Evolutionary conservation across 2,888 invertebrate species (phyloP).

Genomic region (Eucera pruinosa): DNA sequence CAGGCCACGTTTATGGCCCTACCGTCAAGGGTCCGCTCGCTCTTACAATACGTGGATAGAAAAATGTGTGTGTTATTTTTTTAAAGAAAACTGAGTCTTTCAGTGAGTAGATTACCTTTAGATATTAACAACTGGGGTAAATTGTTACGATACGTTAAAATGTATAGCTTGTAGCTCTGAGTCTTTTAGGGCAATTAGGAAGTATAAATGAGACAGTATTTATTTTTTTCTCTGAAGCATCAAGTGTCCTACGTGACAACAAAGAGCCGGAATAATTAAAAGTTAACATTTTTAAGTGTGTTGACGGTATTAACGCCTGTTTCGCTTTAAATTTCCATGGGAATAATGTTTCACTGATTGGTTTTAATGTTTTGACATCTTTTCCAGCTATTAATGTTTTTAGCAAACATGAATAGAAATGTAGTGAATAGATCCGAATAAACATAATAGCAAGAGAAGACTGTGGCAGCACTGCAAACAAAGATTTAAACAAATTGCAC

Average conservation of each 20-base stretch:
- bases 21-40: no score
- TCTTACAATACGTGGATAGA: no score
- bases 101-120: no score
- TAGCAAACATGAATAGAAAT: background rate
- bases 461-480: background rate
- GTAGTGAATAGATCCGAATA: background rate
- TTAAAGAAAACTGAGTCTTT: no score
- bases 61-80: no score
- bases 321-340: background rate
- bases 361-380: background rate
- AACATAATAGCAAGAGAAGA: background rate
- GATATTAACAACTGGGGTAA: no score
- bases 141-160: background rate
- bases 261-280: no score
- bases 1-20: no score
- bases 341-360: background rate
- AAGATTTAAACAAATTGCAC: background rate
- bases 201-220: conserved; percentile 1
- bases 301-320: background rate
- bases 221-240: background rate
- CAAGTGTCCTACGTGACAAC: background rate
- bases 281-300: no score
- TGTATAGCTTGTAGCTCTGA: background rate
- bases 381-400: background rate
- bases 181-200: conserved; percentile 4